Conservation (phyloP, 1,140 invertebrate species). For the Linepithema humile region DNA sequence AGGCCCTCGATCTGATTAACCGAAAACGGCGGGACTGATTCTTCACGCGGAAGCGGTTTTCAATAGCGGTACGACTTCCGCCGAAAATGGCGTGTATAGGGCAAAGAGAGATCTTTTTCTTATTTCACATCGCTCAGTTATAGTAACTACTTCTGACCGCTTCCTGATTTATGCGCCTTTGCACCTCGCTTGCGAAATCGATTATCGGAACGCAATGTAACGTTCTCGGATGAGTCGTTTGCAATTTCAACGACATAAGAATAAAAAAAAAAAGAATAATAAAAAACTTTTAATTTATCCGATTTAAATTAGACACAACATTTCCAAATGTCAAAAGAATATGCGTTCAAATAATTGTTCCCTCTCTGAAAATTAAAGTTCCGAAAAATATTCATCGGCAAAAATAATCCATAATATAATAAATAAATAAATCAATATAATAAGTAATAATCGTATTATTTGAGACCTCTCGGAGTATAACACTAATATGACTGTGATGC, state of each 20-base stretch:
- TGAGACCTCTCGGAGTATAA: not conserved
- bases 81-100: conserved; percentile 59
- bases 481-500: not conserved
- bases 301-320: not conserved
- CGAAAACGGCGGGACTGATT: conserved; percentile 13
- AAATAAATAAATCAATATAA: too few relatives aligned
- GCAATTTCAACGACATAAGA: not conserved
- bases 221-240: not conserved
- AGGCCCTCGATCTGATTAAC: conserved; percentile 13
- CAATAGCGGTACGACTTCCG: conserved; percentile 39
- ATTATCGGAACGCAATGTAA: conserved; percentile 58
- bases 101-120: not conserved
- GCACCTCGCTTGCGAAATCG: conserved; percentile 62
- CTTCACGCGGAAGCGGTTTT: conserved; percentile 15
- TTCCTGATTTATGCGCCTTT: conserved; percentile 40
- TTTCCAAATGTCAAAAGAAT: too few relatives aligned
- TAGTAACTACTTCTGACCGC: conserved; percentile 8
- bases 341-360: too few relatives aligned
- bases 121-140: conserved; percentile 58
- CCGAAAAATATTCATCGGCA: too few relatives aligned
- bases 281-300: not conserved
- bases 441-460: not conserved
- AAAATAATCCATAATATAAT: too few relatives aligned
- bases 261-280: conserved; percentile 58
- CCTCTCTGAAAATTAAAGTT: too few relatives aligned